These are phyloP conservation scores for Scaptomyza hsui DNA, from an alignment of 1,140 invertebrate genomes.

Conservation along the genomic window DNA sequence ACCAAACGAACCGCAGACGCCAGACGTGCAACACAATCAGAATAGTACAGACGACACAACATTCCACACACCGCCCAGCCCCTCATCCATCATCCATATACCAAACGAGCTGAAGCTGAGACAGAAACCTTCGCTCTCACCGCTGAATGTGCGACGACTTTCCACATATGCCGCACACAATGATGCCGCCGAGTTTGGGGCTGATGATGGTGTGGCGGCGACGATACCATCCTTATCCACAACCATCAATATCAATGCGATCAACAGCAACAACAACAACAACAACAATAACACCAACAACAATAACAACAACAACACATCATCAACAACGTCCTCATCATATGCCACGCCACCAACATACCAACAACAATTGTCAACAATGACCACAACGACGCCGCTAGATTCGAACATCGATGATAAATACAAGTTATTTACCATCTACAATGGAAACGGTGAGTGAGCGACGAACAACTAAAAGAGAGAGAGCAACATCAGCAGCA, in stretches of 20 bases:
- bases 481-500: not conserved
- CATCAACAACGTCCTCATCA: conserved; percentile 74
- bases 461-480: no score
- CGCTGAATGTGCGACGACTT: conserved; percentile 67
- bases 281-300: conserved; percentile 38
- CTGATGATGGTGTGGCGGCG: conserved; percentile 30
- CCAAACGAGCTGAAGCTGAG: conserved; percentile 72
- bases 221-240: conserved; percentile 13
- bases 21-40: conserved; percentile 51
- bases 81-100: conserved; percentile 17
- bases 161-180: conserved; percentile 55
- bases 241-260: conserved; percentile 38
- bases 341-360: conserved; percentile 70
- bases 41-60: conserved; percentile 15
- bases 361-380: conserved; percentile 74
- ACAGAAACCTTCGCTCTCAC: conserved; percentile 46
- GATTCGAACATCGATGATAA: conserved; percentile 78
- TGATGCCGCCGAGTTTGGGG: conserved; percentile 40
- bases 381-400: conserved; percentile 75
- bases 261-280: conserved; percentile 45
- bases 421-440: conserved; percentile 83
- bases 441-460: conserved; percentile 83
- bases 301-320: conserved; percentile 58
- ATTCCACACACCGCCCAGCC: conserved; percentile 34
- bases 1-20: conserved; percentile 60